Evolutionary conservation across 2,888 invertebrate genomes (phyloP).

Genomic region (Sepiola atlantica): DNA sequence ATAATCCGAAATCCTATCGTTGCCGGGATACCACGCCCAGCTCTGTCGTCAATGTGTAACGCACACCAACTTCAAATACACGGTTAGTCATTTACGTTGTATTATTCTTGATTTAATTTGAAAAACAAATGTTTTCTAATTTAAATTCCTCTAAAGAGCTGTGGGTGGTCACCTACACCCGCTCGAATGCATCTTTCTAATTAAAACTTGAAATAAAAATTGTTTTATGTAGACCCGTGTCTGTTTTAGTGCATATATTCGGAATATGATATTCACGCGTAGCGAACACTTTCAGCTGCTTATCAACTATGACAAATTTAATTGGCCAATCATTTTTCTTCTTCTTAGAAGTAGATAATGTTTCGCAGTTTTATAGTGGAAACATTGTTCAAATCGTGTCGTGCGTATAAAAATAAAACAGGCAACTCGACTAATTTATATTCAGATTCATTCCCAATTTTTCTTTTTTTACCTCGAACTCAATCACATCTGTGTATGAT

Average conservation of each 20-base stretch:
- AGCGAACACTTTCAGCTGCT: not conserved
- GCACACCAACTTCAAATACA: not conserved
- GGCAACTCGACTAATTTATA: not conserved
- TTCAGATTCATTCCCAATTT: not conserved
- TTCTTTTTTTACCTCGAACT: not conserved
- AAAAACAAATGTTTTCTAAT: not conserved
- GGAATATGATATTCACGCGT: not conserved
- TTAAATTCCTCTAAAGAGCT: not conserved
- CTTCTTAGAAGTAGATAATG: not conserved
- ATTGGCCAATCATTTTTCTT: too few relatives aligned
- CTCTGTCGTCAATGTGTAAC: not conserved
- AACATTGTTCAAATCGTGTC: not conserved
- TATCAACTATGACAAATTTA: not conserved
- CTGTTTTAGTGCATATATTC: not conserved
- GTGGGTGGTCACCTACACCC: not conserved
- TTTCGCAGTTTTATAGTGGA: not conserved
- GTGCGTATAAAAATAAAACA: not conserved
- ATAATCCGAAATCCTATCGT: not conserved
- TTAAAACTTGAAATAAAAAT: not conserved
- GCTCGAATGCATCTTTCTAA: not conserved
- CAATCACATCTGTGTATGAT: not conserved
- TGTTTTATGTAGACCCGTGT: not conserved
- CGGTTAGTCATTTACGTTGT: not conserved
- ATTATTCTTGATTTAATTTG: not conserved
- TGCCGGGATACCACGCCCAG: not conserved